Percentiles rank a stretch among this genome's conserved stretches.
phyloP scores from a whole-genome alignment of 92 coral and sea anemone species.

The Porites evermanni region DNA sequence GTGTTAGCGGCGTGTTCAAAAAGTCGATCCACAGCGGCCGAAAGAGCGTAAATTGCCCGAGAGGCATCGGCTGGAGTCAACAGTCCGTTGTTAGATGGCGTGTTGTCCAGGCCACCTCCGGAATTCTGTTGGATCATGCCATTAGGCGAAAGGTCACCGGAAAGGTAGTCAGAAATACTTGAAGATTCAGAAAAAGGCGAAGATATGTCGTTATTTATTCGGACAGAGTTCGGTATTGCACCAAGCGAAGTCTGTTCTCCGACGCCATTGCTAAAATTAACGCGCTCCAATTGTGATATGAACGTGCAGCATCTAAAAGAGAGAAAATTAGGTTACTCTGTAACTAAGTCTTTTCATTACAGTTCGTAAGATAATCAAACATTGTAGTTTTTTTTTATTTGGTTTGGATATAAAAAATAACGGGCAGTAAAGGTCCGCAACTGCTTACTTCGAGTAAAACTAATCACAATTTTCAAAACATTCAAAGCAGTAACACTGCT shows the following conservation, averaged over 20 bases:
- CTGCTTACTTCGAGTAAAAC: no score
- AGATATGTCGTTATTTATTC: constrained; percentile 70
- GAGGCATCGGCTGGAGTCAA: constrained; percentile 90
- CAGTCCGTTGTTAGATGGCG: constrained; percentile 75
- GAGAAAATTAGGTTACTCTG: neutral
- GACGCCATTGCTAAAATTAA: constrained; percentile 73
- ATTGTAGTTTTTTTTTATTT: no score
- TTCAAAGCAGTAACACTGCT: no score
- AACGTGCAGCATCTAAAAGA: constrained; percentile 86
- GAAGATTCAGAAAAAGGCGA: constrained; percentile 97
- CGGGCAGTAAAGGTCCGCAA: no score
- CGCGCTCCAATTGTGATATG: constrained; percentile 87
- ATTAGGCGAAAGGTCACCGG: constrained; percentile 90
- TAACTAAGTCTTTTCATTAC: neutral
- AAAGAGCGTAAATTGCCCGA: constrained; percentile 95
- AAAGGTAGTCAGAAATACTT: constrained; percentile 86
- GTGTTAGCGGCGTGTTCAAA: constrained; percentile 98
- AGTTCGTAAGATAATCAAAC: no score
- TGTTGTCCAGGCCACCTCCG: constrained; percentile 72
- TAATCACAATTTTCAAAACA: no score
- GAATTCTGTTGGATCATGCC: constrained; percentile 69
- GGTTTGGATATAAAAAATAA: no score
- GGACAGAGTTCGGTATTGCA: constrained; percentile 56
- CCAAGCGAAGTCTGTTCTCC: constrained; percentile 66
- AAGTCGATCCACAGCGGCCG: constrained; percentile 96